These are phyloP conservation scores for Rhizomys pruinosus DNA, from an alignment of 2,113 vertebrate species.

Conservation along the genomic window DNA sequence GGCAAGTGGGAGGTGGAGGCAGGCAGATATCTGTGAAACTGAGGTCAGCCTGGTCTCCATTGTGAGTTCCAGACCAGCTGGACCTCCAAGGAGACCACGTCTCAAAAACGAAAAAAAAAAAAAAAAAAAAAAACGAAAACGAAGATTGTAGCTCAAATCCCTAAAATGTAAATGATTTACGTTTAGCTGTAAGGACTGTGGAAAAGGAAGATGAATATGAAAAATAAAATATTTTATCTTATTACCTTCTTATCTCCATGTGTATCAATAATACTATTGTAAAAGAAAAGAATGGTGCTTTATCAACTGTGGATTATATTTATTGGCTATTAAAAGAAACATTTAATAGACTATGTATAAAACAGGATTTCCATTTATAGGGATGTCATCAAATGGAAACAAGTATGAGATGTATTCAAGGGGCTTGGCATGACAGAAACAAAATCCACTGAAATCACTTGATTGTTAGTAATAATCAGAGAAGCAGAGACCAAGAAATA, in stretches of 20 bases:
- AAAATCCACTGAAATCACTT: neutral
- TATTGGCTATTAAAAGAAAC: neutral
- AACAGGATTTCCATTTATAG: neutral
- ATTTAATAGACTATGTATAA: neutral
- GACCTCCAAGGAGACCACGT: too few relatives aligned
- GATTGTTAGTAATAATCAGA: slow-evolving; percentile 11
- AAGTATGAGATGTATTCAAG: neutral
- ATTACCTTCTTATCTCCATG: neutral
- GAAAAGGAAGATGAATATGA: neutral
- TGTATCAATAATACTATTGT: neutral
- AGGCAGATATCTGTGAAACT: too few relatives aligned
- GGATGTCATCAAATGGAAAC: neutral
- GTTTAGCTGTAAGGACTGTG: neutral
- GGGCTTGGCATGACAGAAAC: neutral
- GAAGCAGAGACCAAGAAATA: slow-evolving; percentile 6
- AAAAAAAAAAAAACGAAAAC: too few relatives aligned
- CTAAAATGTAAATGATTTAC: neutral
- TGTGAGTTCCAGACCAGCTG: too few relatives aligned
- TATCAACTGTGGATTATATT: neutral
- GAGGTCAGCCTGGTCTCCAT: too few relatives aligned
- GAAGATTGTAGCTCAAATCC: neutral
- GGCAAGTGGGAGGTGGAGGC: too few relatives aligned
- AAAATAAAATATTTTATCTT: neutral
- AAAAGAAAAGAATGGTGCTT: slow-evolving; percentile 7
- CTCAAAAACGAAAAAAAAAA: too few relatives aligned